Evolutionary conservation across 2,888 invertebrate species (phyloP).

Genomic region (Patella ulyssiponensis): DNA sequence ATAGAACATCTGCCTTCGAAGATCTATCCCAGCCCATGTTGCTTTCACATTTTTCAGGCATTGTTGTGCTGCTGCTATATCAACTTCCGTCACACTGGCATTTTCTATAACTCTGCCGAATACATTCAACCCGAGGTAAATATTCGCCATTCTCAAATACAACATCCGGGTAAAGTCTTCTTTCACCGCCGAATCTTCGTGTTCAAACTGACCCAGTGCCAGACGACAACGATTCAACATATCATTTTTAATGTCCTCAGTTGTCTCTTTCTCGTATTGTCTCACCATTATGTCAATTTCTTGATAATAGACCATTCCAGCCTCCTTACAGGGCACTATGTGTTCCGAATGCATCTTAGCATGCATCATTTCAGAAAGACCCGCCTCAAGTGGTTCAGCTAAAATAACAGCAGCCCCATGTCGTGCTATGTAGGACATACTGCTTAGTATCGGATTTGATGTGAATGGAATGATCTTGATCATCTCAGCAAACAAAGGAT

Average conservation of each 20-base stretch:
- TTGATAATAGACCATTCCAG: conserved; percentile 22
- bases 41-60: not conserved
- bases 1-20: not conserved
- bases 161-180: conserved; percentile 7
- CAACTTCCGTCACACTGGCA: not conserved
- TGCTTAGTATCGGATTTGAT: not conserved
- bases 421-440: not conserved
- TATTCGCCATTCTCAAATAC: not conserved
- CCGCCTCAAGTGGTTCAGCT: not conserved
- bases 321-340: conserved; percentile 19
- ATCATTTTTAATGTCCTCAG: not conserved
- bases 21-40: not conserved
- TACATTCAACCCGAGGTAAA: not conserved
- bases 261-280: conserved; percentile 13
- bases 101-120: not conserved
- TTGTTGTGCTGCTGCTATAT: not conserved
- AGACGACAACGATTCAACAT: conserved; percentile 10
- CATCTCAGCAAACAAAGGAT: not conserved
- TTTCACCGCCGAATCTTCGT: not conserved
- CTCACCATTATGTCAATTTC: conserved; percentile 18
- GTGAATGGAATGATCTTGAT: not conserved
- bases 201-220: not conserved
- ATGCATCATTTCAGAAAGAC: not conserved
- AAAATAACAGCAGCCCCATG: not conserved
- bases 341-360: conserved; percentile 13